These are phyloP conservation scores for Danio tinwini DNA, from an alignment of 2,797 vertebrate genomes.

Conservation along the genomic window DNA sequence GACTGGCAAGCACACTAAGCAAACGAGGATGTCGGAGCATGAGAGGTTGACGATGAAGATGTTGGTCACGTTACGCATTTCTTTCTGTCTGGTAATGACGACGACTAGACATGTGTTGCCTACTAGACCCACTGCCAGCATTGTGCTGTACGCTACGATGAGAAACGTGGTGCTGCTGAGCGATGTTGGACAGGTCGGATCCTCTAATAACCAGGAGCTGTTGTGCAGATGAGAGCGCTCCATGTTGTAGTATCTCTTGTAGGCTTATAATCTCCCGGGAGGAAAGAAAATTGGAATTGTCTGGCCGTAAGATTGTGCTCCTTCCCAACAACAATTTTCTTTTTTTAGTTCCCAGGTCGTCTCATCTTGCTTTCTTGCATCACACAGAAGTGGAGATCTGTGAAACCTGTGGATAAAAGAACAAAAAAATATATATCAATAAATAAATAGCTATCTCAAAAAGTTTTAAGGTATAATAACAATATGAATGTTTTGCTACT, in stretches of 20 bases:
- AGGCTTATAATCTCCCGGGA: constrained; percentile 12
- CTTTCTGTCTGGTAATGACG: constrained; percentile 82
- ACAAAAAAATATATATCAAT: not conserved
- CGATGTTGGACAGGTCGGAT: constrained; percentile 73
- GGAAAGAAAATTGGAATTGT: not conserved
- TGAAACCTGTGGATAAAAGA: constrained; percentile 41
- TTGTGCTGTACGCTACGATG: constrained; percentile 82
- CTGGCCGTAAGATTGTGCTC: not conserved
- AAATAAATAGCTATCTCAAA: not conserved
- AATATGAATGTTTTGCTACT: not conserved
- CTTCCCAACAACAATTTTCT: not conserved
- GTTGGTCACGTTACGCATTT: constrained; percentile 88
- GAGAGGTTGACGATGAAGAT: constrained; percentile 87
- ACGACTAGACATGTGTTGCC: constrained; percentile 86
- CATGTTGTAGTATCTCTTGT: constrained; percentile 60
- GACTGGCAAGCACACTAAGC: constrained; percentile 81
- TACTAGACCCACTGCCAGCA: constrained; percentile 83
- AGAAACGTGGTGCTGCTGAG: constrained; percentile 81
- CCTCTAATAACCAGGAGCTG: constrained; percentile 65
- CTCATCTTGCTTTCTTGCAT: constrained; percentile 36
- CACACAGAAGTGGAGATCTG: not conserved
- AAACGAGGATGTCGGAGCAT: constrained; percentile 85
- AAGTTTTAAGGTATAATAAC: constrained; percentile 10
- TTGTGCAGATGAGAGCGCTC: constrained; percentile 73
- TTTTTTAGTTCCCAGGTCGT: constrained; percentile 32